Conservation (phyloP, 1,140 invertebrate species). For the Drosophila seguyi region DNA sequence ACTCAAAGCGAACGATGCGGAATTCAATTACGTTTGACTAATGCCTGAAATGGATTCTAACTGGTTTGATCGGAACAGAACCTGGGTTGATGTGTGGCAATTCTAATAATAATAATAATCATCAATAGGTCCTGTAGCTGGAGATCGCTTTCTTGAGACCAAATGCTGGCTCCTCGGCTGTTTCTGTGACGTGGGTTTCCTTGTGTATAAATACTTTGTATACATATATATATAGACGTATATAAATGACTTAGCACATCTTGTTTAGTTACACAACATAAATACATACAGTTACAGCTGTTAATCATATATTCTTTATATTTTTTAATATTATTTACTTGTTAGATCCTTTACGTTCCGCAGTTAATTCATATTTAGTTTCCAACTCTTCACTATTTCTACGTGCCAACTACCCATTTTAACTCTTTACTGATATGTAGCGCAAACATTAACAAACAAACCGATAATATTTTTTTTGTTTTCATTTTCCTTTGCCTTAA, state of each 20-base stretch:
- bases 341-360: conserved; percentile 27
- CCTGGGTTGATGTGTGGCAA: conserved; percentile 29
- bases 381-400: conserved; percentile 70
- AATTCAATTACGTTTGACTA: conserved; percentile 45
- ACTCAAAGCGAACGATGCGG: conserved; percentile 26
- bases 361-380: conserved; percentile 59
- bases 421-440: conserved; percentile 85
- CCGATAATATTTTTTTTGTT: conserved; percentile 78
- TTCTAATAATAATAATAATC: conserved; percentile 18
- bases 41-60: conserved; percentile 15
- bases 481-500: conserved; percentile 47
- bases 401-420: conserved; percentile 77
- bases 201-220: conserved; percentile 63
- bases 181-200: conserved; percentile 39
- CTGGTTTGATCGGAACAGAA: conserved; percentile 39
- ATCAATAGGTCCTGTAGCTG: conserved; percentile 29
- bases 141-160: background rate
- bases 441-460: conserved; percentile 85
- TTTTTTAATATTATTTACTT: conserved; percentile 57
- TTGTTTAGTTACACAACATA: conserved; percentile 78
- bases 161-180: conserved; percentile 13
- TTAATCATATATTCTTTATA: conserved; percentile 45
- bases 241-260: conserved; percentile 81
- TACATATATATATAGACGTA: conserved; percentile 76
- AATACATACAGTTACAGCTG: conserved; percentile 67